Conservation (phyloP, 2,888 invertebrate genomes). For the Lomographa bimaculata region DNA sequence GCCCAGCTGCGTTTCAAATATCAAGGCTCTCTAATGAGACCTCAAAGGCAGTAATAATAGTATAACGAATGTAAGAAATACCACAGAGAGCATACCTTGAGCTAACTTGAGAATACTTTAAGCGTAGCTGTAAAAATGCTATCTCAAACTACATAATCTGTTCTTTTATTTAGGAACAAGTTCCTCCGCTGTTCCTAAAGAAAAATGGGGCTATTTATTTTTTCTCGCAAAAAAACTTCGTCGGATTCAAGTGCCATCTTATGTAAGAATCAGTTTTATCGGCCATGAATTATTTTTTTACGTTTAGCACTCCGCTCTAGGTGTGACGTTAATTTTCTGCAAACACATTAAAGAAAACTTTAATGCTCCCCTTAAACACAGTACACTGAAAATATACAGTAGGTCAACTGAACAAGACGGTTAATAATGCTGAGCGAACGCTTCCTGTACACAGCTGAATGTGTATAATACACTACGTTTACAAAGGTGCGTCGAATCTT, state of each 20-base stretch:
- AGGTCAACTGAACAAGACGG: constrained; percentile 22
- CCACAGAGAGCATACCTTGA: no score
- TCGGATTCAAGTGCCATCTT: constrained; percentile 42
- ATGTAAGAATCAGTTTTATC: constrained; percentile 49
- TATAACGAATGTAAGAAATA: no score
- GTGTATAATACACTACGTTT: no score
- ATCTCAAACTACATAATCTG: constrained; percentile 3
- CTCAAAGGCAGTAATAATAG: no score
- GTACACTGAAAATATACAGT: constrained; percentile 9
- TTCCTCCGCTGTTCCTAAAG: constrained; percentile 3
- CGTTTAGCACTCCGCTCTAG: constrained; percentile 47
- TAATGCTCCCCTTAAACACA: constrained; percentile 42
- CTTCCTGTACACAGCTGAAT: no score
- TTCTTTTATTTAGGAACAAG: no score
- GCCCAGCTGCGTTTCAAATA: no score
- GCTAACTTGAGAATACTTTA: no score
- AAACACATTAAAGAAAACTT: constrained; percentile 59
- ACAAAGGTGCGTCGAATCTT: neutral
- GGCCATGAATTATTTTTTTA: constrained; percentile 52
- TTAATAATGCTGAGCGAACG: no score
- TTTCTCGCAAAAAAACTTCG: constrained; percentile 24
- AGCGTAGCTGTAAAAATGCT: neutral
- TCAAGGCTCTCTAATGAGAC: no score
- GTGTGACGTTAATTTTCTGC: constrained; percentile 62
- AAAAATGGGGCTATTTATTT: constrained; percentile 17